phyloP scores from a whole-genome alignment of 2,113 vertebrate genomes.

The Vimba vimba region DNA sequence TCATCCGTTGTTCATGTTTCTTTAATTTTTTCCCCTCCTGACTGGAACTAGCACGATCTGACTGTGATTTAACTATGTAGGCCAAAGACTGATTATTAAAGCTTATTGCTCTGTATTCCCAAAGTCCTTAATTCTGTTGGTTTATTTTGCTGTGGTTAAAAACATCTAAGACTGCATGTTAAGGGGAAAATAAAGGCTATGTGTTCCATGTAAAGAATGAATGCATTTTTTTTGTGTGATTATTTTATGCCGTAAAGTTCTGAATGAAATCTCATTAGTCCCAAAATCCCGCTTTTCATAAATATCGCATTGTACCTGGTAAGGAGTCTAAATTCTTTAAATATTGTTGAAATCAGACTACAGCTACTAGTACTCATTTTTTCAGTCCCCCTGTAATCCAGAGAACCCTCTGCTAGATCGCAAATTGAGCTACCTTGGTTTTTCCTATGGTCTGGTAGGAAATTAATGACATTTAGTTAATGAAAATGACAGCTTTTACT shows the following conservation, averaged over 20 bases:
- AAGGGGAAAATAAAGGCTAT: too few species aligned
- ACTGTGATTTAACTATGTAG: neutral
- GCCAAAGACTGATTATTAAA: neutral
- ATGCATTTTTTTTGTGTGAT: too few species aligned
- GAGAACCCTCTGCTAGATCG: neutral
- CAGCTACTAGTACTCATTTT: neutral
- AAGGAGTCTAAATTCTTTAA: neutral
- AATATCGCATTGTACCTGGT: neutral
- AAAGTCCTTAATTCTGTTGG: neutral
- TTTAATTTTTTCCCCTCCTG: neutral
- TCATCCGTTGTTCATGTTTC: neutral
- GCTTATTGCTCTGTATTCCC: too few species aligned
- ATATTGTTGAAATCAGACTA: neutral
- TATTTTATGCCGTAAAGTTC: neutral
- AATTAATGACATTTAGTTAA: slow-evolving; percentile 15
- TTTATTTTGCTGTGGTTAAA: neutral
- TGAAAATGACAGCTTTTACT: neutral
- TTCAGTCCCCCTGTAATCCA: neutral
- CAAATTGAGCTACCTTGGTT: neutral
- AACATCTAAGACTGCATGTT: too few species aligned
- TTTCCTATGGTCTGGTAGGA: neutral
- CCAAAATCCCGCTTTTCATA: neutral
- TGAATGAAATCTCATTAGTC: neutral
- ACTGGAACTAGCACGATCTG: neutral
- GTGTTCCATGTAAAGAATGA: too few species aligned